phyloP scores from a whole-genome alignment of 2,888 invertebrate species.

The Glyphotaelius pellucidus region DNA sequence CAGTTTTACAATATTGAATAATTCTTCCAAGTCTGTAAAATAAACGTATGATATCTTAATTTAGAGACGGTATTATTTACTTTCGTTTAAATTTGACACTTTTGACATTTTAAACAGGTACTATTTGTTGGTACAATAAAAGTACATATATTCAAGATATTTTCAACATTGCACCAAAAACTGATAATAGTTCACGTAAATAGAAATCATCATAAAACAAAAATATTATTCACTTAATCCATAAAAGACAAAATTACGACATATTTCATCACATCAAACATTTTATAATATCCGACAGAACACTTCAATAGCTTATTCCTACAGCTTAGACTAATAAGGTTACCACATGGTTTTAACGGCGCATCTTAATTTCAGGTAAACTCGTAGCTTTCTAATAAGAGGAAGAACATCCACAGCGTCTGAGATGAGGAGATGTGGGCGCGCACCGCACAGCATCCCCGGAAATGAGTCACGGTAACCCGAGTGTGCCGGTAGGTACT shows the following conservation, averaged over 20 bases:
- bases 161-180: background rate
- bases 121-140: too few species aligned
- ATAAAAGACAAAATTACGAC: background rate
- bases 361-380: background rate
- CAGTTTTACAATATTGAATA: too few species aligned
- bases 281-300: background rate
- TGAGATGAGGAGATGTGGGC: conserved; percentile 8
- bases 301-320: background rate
- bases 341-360: conserved; percentile 2
- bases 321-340: background rate
- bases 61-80: too few species aligned
- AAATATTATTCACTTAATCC: background rate
- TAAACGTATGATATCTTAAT: too few species aligned
- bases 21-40: too few species aligned
- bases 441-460: conserved; percentile 21
- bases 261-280: background rate
- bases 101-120: too few species aligned
- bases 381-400: background rate
- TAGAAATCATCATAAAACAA: background rate
- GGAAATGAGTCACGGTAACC: conserved; percentile 31
- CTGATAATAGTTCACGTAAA: background rate
- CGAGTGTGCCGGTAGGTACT: background rate
- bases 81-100: too few species aligned
- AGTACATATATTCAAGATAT: too few species aligned
- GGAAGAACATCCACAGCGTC: background rate